Base-by-base conservation (phyloP, 1,140 invertebrate species). In the Lasaia peninsularis region DNA sequence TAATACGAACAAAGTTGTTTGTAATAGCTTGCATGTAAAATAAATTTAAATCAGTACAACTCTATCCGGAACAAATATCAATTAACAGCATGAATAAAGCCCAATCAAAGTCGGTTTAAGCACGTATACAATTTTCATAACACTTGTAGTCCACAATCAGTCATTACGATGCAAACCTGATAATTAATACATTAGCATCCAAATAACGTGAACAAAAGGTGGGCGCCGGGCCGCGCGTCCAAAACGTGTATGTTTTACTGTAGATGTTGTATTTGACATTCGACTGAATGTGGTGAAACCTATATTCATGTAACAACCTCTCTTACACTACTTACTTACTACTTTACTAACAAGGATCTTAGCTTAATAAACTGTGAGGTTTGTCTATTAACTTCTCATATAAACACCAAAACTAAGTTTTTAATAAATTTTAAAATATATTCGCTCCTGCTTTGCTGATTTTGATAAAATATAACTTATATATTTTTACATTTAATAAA, bases 121-220 rank as follows among this genome's bases (percentile, higher is more conserved):
- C 60, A 33, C 35, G 35, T 75, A 77, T 75, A 72, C 69, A 78
- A 82, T 82, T 80, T 82, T 82, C 82, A 80, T 79, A 74, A 71
- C 79, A 69, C 59, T 63, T 61, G 67, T 68, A 65, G 66, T 40
- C 37, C 1, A 44, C 37, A 62, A 58, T 52, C 51, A 56, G 53
- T 78, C 71, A 80, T 80, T 75, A 69, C 69, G 64, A 86, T 86
- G 83, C 78, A 86, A 83, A 81, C 76, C 68, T 72, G 74, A 68
- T 82, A 85, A 85, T 85, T 79, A 81, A 82, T 71, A 69, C 67
- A 82, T 86, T 86, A 86, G 71, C 83, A 86, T 86, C 71, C 80
- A 82, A 86, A 86, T 82, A 73, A 78, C 67, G 56, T 59, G 68
- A 68, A 86, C 78, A 86, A 83, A 85, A 82, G 82, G 74, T 82